These are phyloP conservation scores for Simalia tracyae DNA, from an alignment of 2,797 vertebrate genomes.

Conservation along the genomic window DNA sequence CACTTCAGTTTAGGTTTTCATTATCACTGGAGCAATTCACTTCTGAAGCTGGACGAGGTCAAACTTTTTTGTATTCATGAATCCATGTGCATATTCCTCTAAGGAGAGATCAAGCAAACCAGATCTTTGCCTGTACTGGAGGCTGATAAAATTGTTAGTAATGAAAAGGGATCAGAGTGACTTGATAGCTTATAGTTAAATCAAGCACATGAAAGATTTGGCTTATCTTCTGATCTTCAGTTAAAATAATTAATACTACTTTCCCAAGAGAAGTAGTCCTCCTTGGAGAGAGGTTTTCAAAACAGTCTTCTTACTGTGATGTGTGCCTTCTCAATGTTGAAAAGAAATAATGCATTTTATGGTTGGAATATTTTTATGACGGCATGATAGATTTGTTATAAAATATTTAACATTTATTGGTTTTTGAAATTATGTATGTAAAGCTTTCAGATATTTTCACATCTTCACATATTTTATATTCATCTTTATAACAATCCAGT, in stretches of 20 bases:
- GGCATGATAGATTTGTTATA: not conserved
- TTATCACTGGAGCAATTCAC: not conserved
- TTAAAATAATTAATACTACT: not conserved
- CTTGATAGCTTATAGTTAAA: not conserved
- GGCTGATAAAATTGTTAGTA: not conserved
- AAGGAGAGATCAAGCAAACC: not conserved
- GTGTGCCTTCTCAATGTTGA: not conserved
- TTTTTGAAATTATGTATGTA: not conserved
- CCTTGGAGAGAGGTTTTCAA: constrained; percentile 23
- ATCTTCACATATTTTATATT: not conserved
- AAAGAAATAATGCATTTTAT: not conserved
- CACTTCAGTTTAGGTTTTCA: not conserved
- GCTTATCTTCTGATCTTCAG: not conserved
- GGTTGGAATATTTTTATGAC: not conserved
- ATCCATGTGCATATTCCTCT: not conserved
- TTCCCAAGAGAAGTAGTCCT: not conserved
- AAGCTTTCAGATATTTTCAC: not conserved
- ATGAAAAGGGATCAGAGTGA: not conserved
- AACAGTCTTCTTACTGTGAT: constrained; percentile 35
- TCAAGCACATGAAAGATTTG: not conserved
- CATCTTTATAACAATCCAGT: not conserved
- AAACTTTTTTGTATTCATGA: not conserved
- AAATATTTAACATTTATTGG: not conserved
- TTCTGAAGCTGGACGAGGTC: not conserved
- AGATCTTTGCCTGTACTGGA: not conserved